Base-by-base conservation (phyloP, 92 coral and sea anemone genomes). In the Galaxea fascicularis region DNA sequence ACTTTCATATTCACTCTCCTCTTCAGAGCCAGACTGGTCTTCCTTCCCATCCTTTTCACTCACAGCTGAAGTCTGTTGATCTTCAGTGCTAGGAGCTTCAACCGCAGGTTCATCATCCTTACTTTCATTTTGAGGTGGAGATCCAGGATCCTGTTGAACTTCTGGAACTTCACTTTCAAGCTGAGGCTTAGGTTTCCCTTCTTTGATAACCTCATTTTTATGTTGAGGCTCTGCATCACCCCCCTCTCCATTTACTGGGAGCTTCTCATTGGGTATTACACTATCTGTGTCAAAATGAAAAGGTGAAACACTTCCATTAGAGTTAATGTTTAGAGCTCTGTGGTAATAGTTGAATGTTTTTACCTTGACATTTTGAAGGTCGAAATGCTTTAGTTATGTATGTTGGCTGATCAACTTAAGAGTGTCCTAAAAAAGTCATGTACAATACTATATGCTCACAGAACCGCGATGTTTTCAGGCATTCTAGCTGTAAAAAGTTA, bases 1-100 rank as follows among this genome's bases (percentile, higher is more conserved):
- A 16, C 71, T 65, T 51, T 93, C 95, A 45, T 77, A 82, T 21
- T 69, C 91, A 26, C 76, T 76, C 4, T 63, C 89, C 25, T 89
- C 90, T 17, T 85, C 94, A 0, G 86, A 65, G 27, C 57, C 69
- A 39, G 56, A 35, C 15, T 31, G 26, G 31, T 74, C 49, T 18
- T 86, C 84, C 8, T 45, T 47, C 16, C 86, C 78, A 25, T 7
- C 83, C 20, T 57, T 73, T 21, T 83, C 80, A 58, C 80, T 58
- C 27, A 25, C 90, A 17, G 63, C 79, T 12, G 35, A 7, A 69
- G 45, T 29, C n/a, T 80, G 26, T 30, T 25, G 25, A 26, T 63
- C 71, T 0, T 17, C 57, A 10, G 21, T 30, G 13, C 10, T 59
- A 6, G 35, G 51, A 18, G 29, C 29, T 70, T 70, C 22, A 1